These are phyloP conservation scores for Stegana nigrithorax DNA, from an alignment of 2,888 invertebrate genomes.

Conservation along the genomic window DNA sequence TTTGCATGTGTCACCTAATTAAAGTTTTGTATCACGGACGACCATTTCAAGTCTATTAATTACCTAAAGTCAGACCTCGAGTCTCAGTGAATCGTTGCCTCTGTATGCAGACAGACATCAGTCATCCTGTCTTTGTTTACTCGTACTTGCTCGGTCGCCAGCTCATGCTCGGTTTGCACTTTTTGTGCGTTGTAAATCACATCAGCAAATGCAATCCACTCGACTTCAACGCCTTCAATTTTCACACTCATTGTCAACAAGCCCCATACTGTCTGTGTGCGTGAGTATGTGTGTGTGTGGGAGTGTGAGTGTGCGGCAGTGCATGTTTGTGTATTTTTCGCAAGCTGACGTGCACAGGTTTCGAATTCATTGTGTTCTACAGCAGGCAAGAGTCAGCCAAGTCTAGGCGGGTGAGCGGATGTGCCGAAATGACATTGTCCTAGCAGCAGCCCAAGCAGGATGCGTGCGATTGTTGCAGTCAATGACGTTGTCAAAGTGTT, in stretches of 20 bases:
- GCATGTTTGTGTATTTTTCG: too few species aligned
- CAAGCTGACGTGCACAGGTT: too few species aligned
- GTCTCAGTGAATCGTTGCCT: constrained; percentile 20
- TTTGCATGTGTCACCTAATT: constrained; percentile 58
- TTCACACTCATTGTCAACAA: constrained; percentile 60
- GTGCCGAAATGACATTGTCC: constrained; percentile 47
- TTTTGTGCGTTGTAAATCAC: constrained; percentile 11
- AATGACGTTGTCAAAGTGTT: too few species aligned
- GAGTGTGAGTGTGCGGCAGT: constrained; percentile 20
- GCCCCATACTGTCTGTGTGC: constrained; percentile 16
- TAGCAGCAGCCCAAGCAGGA: too few species aligned
- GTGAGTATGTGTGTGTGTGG: constrained; percentile 13
- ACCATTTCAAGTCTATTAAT: constrained; percentile 58
- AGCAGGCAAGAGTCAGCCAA: too few species aligned
- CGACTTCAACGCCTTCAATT: constrained; percentile 60
- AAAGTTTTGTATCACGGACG: constrained; percentile 39
- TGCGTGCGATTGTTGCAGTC: too few species aligned
- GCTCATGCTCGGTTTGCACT: too few species aligned
- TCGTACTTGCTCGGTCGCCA: too few species aligned
- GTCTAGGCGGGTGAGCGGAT: constrained; percentile 21
- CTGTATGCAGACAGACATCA: constrained; percentile 2
- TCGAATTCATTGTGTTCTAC: too few species aligned
- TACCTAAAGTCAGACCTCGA: constrained; percentile 37
- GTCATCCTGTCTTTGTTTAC: neutral
- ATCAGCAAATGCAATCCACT: constrained; percentile 57